Base-by-base conservation (phyloP, 2,888 invertebrate species). In the Rhagophthalmus giganteus region DNA sequence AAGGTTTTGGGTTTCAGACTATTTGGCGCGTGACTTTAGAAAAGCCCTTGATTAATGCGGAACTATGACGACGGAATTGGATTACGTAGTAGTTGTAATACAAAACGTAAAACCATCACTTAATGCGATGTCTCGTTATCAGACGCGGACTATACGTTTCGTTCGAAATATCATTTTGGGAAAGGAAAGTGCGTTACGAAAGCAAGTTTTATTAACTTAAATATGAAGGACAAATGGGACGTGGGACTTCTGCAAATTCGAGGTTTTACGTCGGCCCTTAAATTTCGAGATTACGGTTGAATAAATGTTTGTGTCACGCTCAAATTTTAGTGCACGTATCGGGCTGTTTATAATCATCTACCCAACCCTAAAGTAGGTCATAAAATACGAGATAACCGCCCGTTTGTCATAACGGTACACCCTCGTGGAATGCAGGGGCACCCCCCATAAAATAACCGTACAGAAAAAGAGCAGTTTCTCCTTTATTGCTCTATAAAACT, bases 21-120 rank as follows among this genome's bases (percentile, higher is more conserved):
- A 44, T 51, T 39, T 51, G 50, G 44, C 50, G 50, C 33, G 44
- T 44, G 50, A 44, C 49, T 35, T 28, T 42, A 37, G 12, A 35
- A 49, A 31, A 49, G 26, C 35, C 11, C 41, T 41, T 26, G 34
- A 40, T 47, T 32, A 44, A 50, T 50, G 44, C 50, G 50, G 50
- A 50, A 44, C 28, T 44, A 10, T 42, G 26, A 12, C 28, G 33
- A 27, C 12, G 11, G 27, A 13, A 25, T 49, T 30, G 12, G 34
- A 35, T 40, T 41, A 48, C 48, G n/a, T 8, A 11, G 11, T 11
- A 27, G 4, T n/a, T n/a, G n/a, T n/a, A n/a, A n/a, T n/a, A n/a
- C n/a, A n/a, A n/a, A n/a, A n/a, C n/a, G n/a, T n/a, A n/a, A n/a
- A n/a, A n/a, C n/a, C n/a, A n/a, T n/a, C n/a, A n/a, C n/a, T n/a